Evolutionary conservation across 2,113 vertebrate genomes (phyloP).

Genomic region (Erpornis zantholeuca): DNA sequence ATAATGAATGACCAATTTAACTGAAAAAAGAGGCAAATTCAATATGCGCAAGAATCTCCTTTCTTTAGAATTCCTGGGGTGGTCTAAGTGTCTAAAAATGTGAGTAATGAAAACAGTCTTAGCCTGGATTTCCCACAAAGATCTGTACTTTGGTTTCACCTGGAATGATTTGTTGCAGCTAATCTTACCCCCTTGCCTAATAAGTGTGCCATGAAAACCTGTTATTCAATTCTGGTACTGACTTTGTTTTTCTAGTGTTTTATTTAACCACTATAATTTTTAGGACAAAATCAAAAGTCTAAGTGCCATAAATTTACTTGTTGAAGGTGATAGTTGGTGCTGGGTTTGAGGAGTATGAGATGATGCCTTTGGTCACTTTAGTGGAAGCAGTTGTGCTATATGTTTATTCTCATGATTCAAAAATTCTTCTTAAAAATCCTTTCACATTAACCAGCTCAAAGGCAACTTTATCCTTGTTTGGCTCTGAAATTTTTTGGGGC

Average conservation of each 20-base stretch:
- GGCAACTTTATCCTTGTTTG: not conserved
- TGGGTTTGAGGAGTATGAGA: not conserved
- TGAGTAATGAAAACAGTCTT: slow-evolving; percentile 5
- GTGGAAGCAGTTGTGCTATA: not conserved
- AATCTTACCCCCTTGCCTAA: not conserved
- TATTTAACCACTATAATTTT: not conserved
- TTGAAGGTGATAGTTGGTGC: not conserved
- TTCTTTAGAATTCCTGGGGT: not conserved
- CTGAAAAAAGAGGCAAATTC: not conserved
- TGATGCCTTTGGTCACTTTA: not conserved
- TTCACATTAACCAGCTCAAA: not conserved
- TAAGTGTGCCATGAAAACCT: not conserved
- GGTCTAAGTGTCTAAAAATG: slow-evolving; percentile 22
- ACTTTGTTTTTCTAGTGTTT: not conserved
- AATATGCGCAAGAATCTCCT: not conserved
- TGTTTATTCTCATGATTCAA: not conserved
- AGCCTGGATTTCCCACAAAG: slow-evolving; percentile 2
- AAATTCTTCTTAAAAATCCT: not conserved
- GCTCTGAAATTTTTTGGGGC: not conserved
- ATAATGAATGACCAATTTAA: not conserved
- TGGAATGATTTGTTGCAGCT: slow-evolving; percentile 13
- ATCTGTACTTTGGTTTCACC: not conserved
- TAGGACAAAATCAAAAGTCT: not conserved
- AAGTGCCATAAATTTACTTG: not conserved
- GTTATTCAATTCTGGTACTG: not conserved